Evolutionary conservation across 2,113 vertebrate species (phyloP).

Genomic region (Cochlearius cochlearius): DNA sequence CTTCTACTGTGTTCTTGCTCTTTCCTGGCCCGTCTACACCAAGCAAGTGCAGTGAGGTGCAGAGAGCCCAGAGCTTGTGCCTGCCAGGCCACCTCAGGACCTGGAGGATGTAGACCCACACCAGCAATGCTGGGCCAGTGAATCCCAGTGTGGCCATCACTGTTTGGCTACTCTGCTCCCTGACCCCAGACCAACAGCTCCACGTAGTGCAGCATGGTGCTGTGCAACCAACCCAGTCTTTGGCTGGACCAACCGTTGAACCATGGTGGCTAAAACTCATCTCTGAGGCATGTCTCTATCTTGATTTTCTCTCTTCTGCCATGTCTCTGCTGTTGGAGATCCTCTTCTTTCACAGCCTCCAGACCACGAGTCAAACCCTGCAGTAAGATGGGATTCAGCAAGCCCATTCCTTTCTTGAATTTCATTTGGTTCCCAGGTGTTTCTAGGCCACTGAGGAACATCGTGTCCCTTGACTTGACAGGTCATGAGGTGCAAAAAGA

Average conservation of each 20-base stretch:
- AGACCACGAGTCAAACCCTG: not conserved
- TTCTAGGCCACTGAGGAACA: not conserved
- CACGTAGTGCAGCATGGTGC: not conserved
- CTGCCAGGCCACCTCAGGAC: not conserved
- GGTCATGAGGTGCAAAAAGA: not conserved
- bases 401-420: fast-evolving
- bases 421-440: not conserved
- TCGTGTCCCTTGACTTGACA: not conserved
- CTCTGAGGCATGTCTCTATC: not conserved
- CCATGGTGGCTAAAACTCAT: not conserved
- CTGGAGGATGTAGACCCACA: not conserved
- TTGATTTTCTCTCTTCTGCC: not conserved
- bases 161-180: not conserved
- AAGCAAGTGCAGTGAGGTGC: not conserved
- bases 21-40: not conserved
- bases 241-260: not conserved
- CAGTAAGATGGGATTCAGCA: not conserved
- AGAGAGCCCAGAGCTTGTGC: not conserved
- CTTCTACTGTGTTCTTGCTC: not conserved
- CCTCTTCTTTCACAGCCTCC: not conserved
- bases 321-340: not conserved
- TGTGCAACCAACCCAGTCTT: not conserved
- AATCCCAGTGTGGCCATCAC: not conserved
- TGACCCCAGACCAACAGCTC: not conserved
- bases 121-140: not conserved